Evolutionary conservation across 1,140 invertebrate species (phyloP).

Genomic region (Rhizoglyphus robini): DNA sequence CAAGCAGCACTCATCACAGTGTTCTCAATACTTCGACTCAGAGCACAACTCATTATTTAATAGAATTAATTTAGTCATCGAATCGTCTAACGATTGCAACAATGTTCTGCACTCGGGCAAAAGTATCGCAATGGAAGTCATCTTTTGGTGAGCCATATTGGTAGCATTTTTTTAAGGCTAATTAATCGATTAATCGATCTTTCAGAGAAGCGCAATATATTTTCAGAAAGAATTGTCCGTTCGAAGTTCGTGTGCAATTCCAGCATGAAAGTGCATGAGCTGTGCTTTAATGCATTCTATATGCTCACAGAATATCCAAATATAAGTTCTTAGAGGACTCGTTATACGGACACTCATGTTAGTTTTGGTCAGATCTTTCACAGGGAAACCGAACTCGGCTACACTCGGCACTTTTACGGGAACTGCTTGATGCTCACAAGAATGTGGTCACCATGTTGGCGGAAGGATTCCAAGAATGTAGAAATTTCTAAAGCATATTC

Average conservation of each 20-base stretch:
- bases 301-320: constrained; percentile 41
- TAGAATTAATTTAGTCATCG: no score
- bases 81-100: no score
- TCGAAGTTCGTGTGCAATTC: constrained; percentile 46
- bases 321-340: no score
- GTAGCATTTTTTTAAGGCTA: no score
- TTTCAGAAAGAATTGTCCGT: constrained; percentile 47
- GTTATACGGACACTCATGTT: no score
- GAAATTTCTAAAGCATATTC: constrained; percentile 43
- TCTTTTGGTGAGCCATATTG: no score
- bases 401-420: constrained; percentile 36
- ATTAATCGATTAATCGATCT: no score
- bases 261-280: constrained; percentile 44
- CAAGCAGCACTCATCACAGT: no score
- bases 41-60: no score
- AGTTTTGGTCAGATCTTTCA: constrained; percentile 37
- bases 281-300: constrained; percentile 45
- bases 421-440: constrained; percentile 43
- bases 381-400: constrained; percentile 38
- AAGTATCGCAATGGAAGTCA: no score
- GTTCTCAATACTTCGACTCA: no score
- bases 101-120: no score
- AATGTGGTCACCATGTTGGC: constrained; percentile 44
- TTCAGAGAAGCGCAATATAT: constrained; percentile 45
- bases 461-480: constrained; percentile 43